Base-by-base conservation (phyloP, 2,888 invertebrate species). In the Eucriotettix oculatus region DNA sequence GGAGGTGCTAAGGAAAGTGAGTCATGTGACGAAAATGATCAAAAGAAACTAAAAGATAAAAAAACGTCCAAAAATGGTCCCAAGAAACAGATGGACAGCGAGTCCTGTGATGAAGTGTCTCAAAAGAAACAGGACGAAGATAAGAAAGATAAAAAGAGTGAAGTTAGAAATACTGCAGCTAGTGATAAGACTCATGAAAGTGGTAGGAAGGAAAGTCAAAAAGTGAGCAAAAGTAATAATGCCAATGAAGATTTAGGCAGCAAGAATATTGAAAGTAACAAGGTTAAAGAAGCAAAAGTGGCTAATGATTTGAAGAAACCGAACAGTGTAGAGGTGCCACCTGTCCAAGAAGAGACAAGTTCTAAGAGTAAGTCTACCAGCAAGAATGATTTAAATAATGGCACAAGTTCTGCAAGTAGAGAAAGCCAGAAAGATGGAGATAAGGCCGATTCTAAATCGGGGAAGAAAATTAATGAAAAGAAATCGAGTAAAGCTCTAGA, bases 1-100 rank as follows among this genome's bases (percentile, higher is more conserved):
- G 54, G 48, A 10, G 42, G 29, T 58, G n/a, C 29, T 14, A 40
- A 54, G 7, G 14, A 41, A 16, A 59, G 66, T 10, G 67, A 66
- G 17, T 65, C 52, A 42, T 42, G 29, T 52, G 16, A 56, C 2
- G 52, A 59, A 42, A 29, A 29, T 29, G 29, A 29, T 29, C 29
- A 29, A 29, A 29, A 29, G 29, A 29, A 29, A 29, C 29, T 29
- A 7, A 29, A 29, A 29, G 29, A 29, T 5, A 29, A 7, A 29
- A 29, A 29, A 29, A 29, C 29, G 29, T 29, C 29, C 29, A 29
- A 29, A 29, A 29, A 5, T 29, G 29, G 7, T 2, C 7, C 29
- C 2, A 29, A 29, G 29, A 29, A 29, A 29, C 29, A 29, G 29
- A 29, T 2, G 7, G 29, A 29, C 29, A 29, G 29, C 7, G 29